These are phyloP conservation scores for Empidonax alnorum DNA, from an alignment of 2,113 vertebrate genomes.

Conservation along the genomic window DNA sequence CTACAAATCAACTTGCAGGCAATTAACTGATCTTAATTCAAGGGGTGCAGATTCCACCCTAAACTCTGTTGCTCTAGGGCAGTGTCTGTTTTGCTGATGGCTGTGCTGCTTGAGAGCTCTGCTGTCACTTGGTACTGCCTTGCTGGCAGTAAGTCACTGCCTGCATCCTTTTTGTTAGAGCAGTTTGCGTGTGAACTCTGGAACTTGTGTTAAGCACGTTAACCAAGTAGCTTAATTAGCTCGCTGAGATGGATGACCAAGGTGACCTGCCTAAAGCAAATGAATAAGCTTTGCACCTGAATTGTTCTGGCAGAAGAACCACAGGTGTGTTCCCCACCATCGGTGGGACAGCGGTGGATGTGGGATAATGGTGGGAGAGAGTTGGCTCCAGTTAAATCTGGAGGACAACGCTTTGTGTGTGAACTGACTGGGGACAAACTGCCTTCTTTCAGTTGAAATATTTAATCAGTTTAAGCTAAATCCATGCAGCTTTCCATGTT, in stretches of 20 bases:
- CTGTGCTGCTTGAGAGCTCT: background rate
- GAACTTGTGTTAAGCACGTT: background rate
- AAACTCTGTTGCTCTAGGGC: background rate
- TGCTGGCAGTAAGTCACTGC: background rate
- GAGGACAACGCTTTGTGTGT: background rate
- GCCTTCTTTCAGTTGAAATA: background rate
- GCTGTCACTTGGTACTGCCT: background rate
- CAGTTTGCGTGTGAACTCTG: background rate
- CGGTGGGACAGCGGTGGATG: background rate
- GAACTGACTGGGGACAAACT: background rate
- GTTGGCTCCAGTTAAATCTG: background rate
- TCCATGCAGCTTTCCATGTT: background rate
- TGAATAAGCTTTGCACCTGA: background rate
- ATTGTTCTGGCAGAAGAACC: background rate
- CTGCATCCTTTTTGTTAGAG: background rate
- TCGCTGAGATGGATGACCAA: background rate
- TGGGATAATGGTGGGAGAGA: background rate
- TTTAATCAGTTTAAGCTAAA: background rate
- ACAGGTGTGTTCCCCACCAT: background rate
- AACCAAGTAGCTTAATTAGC: background rate
- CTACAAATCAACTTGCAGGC: background rate
- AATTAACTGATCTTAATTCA: background rate
- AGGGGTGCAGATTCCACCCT: background rate
- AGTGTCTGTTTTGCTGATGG: background rate
- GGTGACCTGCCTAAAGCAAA: background rate